Base-by-base conservation (phyloP, 2,888 invertebrate species). In the Dasysyrphus tricinctus region DNA sequence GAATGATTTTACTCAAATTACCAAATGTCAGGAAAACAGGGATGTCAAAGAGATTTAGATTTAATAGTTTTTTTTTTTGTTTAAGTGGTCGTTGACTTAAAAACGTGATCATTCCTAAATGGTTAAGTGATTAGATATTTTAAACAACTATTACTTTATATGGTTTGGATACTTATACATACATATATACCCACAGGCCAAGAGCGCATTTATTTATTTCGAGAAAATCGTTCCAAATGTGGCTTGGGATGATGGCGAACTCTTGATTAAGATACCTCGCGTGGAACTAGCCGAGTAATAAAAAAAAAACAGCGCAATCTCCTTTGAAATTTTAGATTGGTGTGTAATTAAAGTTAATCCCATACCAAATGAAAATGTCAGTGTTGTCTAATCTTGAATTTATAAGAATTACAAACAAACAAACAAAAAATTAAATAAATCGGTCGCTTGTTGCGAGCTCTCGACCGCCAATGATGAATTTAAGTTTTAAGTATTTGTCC, bases 291-390 rank as follows among this genome's bases (percentile, higher is more conserved):
- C 8, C 24, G 24, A 24, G 12, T 54, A 14, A 24, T 24, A 54
- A 29, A 29, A 54, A 29, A 29, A 16, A 16, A n/a, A 6, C 11
- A 39, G 37, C 54, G 49, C 65, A 42, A 73, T 67, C 49, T 72
- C 61, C 70, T 85, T 74, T 72, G 69, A 77, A 85, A 80, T 59
- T 80, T 29, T 61, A 77, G 61, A 85, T 81, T 77, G 56, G 56
- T 54, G 32, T 85, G 85, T 85, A 85, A 85, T 85, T 85, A 85
- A 81, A 81, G 56, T 69, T 74, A 70, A 85, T 81, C 70, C 49
- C 73, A n/a, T n/a, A 69, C 42, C 63, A 73, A 81, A 77, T 65
- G 69, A 70, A 81, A 85, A 85, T 85, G 85, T 85, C 85, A 81
- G 81, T 61, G 44, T 29, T 81, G 77, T 61, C 76, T 80, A 34